A percentile compares a stretch with the other conserved stretches of the same genome.
phyloP scores from a whole-genome alignment of 2,888 invertebrate genomes.

The Caenorhabditis zanzibari region DNA sequence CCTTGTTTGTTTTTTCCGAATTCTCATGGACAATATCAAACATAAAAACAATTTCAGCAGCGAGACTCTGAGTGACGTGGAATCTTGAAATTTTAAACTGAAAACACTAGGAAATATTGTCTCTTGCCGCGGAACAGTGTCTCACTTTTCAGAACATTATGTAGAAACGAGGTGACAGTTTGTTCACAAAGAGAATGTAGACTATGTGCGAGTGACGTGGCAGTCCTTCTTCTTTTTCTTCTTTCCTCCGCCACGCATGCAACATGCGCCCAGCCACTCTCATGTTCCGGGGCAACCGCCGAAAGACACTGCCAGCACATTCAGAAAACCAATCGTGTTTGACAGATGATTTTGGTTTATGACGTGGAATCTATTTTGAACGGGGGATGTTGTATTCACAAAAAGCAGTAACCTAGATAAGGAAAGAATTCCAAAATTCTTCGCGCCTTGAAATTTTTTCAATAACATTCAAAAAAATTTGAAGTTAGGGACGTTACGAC shows the following conservation, averaged over 20 bases:
- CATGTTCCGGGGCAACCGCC: slow-evolving; percentile 18
- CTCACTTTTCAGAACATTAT: slow-evolving; percentile 1
- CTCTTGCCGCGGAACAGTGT: too few relatives aligned
- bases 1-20: neutral
- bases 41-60: neutral
- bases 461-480: too few relatives aligned
- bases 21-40: neutral
- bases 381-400: neutral
- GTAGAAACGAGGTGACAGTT: neutral
- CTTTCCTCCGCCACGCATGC: slow-evolving; percentile 42
- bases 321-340: slow-evolving; percentile 41
- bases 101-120: too few relatives aligned
- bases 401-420: too few relatives aligned
- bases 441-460: too few relatives aligned
- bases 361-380: slow-evolving; percentile 25
- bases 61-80: neutral
- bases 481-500: neutral
- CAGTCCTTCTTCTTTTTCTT: slow-evolving; percentile 33
- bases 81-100: neutral
- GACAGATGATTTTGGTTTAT: slow-evolving; percentile 44
- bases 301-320: slow-evolving; percentile 38
- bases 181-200: slow-evolving; percentile 20
- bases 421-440: too few relatives aligned
- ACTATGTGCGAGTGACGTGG: slow-evolving; percentile 51
- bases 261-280: slow-evolving; percentile 44